Conservation (phyloP, 1,140 invertebrate genomes). For the Habropoda laboriosa region DNA sequence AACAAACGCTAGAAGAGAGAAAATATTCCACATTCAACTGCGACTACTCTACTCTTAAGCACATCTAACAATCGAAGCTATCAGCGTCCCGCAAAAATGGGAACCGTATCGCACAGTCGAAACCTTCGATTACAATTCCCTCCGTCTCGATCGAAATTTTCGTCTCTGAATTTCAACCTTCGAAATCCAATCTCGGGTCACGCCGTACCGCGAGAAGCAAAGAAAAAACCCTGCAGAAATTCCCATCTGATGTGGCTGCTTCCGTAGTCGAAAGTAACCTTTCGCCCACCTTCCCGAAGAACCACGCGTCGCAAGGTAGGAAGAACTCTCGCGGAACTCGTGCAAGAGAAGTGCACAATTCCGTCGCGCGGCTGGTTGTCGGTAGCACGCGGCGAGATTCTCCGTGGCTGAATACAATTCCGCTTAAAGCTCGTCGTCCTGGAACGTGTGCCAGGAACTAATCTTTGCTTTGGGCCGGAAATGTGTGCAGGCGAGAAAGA, state of each 20-base stretch:
- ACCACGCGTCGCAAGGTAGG: not conserved
- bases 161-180: no score
- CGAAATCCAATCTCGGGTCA: no score
- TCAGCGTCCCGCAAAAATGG: not conserved
- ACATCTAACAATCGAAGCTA: slow-evolving; percentile 3
- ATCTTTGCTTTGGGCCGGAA: slow-evolving; percentile 37
- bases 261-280: no score
- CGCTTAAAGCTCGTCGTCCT: slow-evolving; percentile 22
- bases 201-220: no score
- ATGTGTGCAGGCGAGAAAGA: not conserved
- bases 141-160: no score
- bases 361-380: not conserved
- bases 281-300: no score
- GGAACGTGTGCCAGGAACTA: slow-evolving; percentile 34
- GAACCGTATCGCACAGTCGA: not conserved
- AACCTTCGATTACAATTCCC: no score
- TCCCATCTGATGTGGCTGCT: no score
- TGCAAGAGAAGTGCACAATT: not conserved
- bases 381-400: slow-evolving; percentile 15
- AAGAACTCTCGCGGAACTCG: not conserved
- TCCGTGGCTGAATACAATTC: slow-evolving; percentile 11
- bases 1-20: no score
- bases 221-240: no score
- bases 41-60: no score
- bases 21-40: no score